Evolutionary conservation across 2,797 vertebrate species (phyloP).

Genomic region (Sebastiscus albofasciatus): DNA sequence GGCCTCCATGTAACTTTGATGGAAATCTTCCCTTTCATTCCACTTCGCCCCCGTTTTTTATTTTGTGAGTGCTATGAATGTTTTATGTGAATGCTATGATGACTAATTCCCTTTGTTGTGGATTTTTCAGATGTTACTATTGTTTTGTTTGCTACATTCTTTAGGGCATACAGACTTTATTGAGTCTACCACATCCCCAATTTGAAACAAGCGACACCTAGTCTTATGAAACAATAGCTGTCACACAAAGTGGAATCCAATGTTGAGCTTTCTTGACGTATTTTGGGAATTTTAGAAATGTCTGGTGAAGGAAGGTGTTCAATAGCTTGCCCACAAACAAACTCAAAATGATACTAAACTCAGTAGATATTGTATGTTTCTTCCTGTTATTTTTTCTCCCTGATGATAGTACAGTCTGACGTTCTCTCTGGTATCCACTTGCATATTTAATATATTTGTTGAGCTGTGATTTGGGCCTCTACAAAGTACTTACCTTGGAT

Average conservation of each 20-base stretch:
- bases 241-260: not conserved
- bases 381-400: not conserved
- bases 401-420: not conserved
- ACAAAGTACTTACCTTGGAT: not conserved
- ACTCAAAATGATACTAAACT: not conserved
- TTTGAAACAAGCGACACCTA: not conserved
- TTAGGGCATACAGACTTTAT: not conserved
- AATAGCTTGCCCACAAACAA: not conserved
- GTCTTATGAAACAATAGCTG: not conserved
- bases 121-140: constrained; percentile 26
- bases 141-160: not conserved
- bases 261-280: not conserved
- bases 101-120: constrained; percentile 35
- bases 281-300: not conserved
- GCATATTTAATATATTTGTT: not conserved
- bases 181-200: not conserved
- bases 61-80: constrained; percentile 22
- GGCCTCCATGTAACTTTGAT: not conserved
- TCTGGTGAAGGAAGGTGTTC: not conserved
- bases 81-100: constrained; percentile 31
- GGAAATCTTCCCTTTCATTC: constrained; percentile 20
- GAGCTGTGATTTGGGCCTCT: not conserved
- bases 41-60: constrained; percentile 7
- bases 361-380: not conserved
- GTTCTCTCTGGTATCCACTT: not conserved